phyloP scores from a whole-genome alignment of 2,797 vertebrate genomes.

The Eleutherodactylus coqui region DNA sequence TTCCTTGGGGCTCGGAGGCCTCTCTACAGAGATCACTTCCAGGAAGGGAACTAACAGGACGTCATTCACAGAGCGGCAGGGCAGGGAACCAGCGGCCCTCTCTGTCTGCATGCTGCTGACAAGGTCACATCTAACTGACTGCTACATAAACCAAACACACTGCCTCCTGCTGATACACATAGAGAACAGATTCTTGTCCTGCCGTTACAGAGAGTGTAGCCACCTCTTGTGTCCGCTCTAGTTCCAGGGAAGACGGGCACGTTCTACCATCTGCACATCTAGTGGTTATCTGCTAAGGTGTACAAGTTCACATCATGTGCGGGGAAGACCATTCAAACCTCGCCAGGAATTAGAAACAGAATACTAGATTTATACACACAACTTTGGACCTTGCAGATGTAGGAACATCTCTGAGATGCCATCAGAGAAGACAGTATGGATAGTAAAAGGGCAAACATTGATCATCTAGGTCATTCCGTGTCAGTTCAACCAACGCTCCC shows the following conservation, averaged over 20 bases:
- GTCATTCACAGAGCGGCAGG: conserved; percentile 53
- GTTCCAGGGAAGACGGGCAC: not conserved
- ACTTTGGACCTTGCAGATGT: too few relatives aligned
- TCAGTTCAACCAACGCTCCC: too few relatives aligned
- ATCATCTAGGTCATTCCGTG: too few relatives aligned
- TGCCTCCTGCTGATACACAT: conserved; percentile 50
- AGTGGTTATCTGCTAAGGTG: not conserved
- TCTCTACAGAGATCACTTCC: conserved; percentile 57
- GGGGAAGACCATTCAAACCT: not conserved
- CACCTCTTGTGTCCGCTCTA: not conserved
- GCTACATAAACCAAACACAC: conserved; percentile 49
- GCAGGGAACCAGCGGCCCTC: conserved; percentile 51
- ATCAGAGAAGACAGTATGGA: too few relatives aligned
- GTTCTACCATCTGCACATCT: not conserved
- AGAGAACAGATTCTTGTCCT: conserved; percentile 34
- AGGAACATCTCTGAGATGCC: too few relatives aligned
- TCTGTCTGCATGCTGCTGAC: conserved; percentile 56
- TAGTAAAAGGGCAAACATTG: too few relatives aligned
- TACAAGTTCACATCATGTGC: not conserved
- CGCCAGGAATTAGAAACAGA: not conserved
- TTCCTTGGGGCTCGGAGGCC: conserved; percentile 41
- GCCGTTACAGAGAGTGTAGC: conserved; percentile 27
- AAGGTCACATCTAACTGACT: conserved; percentile 58
- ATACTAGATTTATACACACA: too few relatives aligned
- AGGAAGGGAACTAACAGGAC: conserved; percentile 53